phyloP scores from a whole-genome alignment of 2,113 vertebrate species.

The Dicrurus megarhynchus region DNA sequence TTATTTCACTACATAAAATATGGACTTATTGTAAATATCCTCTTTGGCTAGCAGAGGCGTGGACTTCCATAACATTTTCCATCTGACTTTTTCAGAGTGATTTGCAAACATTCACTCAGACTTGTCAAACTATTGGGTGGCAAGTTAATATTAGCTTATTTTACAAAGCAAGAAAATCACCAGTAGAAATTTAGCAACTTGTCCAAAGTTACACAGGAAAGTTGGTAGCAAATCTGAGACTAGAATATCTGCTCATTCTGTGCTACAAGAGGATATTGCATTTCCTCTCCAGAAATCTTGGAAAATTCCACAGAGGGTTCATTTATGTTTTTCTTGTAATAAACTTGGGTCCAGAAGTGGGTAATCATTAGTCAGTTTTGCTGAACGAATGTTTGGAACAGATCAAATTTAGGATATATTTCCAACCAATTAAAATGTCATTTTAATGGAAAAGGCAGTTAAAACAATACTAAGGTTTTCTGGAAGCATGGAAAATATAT shows the following conservation, averaged over 20 bases:
- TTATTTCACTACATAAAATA: neutral
- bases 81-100: neutral
- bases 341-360: neutral
- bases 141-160: neutral
- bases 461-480: neutral
- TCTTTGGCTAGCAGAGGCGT: neutral
- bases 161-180: neutral
- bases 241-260: neutral
- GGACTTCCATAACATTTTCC: neutral
- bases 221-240: neutral
- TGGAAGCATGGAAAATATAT: neutral
- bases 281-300: conserved; percentile 10
- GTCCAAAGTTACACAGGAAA: neutral
- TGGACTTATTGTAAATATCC: neutral
- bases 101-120: neutral
- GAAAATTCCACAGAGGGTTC: neutral
- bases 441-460: neutral
- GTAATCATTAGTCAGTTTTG: neutral
- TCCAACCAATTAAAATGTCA: neutral
- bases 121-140: neutral
- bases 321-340: neutral
- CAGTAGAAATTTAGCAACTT: neutral
- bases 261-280: neutral
- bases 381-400: neutral
- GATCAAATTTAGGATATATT: neutral